Evolutionary conservation across 2,797 vertebrate genomes (phyloP).

Genomic region (Staurois parvus): DNA sequence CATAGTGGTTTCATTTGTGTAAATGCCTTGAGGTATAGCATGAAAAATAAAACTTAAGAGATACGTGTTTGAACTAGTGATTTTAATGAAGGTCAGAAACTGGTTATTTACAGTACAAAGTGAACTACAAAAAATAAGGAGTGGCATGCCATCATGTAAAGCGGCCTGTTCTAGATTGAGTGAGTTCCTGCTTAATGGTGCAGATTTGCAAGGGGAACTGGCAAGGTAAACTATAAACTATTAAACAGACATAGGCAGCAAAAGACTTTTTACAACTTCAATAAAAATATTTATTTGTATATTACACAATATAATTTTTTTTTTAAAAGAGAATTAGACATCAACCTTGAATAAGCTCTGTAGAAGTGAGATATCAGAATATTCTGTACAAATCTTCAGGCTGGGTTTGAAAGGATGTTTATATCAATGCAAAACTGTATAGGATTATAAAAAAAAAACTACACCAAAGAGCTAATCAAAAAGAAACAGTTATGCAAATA

Average conservation of each 20-base stretch:
- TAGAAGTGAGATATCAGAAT: background rate
- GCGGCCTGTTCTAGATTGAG: conserved; percentile 14
- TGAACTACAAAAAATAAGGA: conserved; percentile 14
- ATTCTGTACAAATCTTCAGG: background rate
- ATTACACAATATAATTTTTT: background rate
- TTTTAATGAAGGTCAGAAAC: conserved; percentile 44
- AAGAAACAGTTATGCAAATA: background rate
- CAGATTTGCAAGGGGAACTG: conserved; percentile 24
- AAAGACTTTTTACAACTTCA: conserved; percentile 8
- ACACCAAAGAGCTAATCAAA: background rate
- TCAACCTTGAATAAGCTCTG: background rate
- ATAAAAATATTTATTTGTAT: conserved; percentile 24
- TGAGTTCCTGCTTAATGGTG: conserved; percentile 43
- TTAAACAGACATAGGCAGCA: conserved; percentile 38
- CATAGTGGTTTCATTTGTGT: conserved; percentile 9
- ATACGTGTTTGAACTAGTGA: conserved; percentile 43
- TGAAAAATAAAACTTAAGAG: conserved; percentile 24
- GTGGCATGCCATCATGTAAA: conserved; percentile 17
- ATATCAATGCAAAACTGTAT: background rate
- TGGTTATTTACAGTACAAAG: conserved; percentile 37
- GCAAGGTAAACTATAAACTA: conserved; percentile 39
- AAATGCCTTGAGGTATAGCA: conserved; percentile 38
- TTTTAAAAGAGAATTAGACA: conserved; percentile 19
- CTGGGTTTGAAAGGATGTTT: background rate
- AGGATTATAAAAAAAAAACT: conserved; percentile 8